Conservation (phyloP, 2,113 vertebrate species). For the Rana temporaria region DNA sequence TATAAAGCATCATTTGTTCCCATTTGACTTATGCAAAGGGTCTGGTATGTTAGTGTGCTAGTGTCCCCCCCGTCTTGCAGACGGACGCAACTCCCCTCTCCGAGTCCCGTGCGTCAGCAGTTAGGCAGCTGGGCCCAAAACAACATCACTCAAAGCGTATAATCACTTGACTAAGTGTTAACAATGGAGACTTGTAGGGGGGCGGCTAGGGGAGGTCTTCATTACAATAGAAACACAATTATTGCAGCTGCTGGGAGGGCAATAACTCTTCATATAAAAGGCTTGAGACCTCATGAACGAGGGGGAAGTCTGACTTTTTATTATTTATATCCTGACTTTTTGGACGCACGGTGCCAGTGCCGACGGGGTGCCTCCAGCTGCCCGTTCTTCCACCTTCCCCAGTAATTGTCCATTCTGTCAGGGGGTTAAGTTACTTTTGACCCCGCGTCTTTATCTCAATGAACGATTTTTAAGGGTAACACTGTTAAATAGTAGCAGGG, state of each 20-base stretch:
- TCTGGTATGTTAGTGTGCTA: slow-evolving; percentile 74
- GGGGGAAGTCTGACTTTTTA: slow-evolving; percentile 65
- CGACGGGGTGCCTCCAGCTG: slow-evolving; percentile 84
- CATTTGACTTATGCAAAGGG: slow-evolving; percentile 85
- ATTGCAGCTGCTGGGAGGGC: slow-evolving; percentile 83
- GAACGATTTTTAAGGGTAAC: slow-evolving; percentile 72
- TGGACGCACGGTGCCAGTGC: slow-evolving; percentile 62
- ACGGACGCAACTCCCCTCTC: slow-evolving; percentile 67
- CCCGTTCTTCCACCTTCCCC: slow-evolving; percentile 67
- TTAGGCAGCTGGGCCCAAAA: slow-evolving; percentile 82
- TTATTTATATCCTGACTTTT: slow-evolving; percentile 77
- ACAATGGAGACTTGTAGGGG: slow-evolving; percentile 84
- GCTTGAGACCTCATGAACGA: slow-evolving; percentile 63
- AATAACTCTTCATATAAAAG: slow-evolving; percentile 73
- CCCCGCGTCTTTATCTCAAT: slow-evolving; percentile 73
- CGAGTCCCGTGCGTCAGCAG: slow-evolving; percentile 76
- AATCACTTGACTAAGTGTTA: slow-evolving; percentile 74
- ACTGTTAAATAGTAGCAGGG: slow-evolving; percentile 75
- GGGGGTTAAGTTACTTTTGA: slow-evolving; percentile 85
- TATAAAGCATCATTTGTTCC: slow-evolving; percentile 87
- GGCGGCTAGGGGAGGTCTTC: slow-evolving; percentile 72
- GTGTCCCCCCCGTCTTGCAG: slow-evolving; percentile 72
- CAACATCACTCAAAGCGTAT: slow-evolving; percentile 75
- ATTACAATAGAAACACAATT: slow-evolving; percentile 80
- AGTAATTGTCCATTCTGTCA: slow-evolving; percentile 83